Evolutionary conservation across 2,797 vertebrate genomes (phyloP).

Genomic region (Delichon dasypus): DNA sequence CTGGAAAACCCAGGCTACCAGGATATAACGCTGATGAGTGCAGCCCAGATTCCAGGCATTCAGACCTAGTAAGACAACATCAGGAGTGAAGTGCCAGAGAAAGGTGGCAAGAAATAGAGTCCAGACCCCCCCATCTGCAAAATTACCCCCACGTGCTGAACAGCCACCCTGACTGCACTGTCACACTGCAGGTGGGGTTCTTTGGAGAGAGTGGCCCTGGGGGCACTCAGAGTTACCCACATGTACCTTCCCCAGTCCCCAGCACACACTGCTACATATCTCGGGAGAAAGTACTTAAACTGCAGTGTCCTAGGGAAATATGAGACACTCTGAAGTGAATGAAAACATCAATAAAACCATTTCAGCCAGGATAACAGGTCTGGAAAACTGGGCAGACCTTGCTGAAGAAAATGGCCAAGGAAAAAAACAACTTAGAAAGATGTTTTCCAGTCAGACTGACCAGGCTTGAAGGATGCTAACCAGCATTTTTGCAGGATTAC

Average conservation of each 20-base stretch:
- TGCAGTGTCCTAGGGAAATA: neutral
- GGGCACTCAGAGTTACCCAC: neutral
- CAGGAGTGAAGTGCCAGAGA: neutral
- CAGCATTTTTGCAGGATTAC: neutral
- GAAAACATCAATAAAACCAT: neutral
- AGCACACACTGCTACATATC: neutral
- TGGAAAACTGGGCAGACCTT: neutral
- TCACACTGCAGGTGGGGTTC: neutral
- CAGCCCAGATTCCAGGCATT: neutral
- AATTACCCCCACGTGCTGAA: neutral
- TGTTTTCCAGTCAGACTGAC: neutral
- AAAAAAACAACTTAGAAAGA: neutral
- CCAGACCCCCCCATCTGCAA: neutral
- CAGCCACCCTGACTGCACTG: neutral
- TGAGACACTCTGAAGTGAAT: neutral
- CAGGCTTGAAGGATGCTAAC: neutral
- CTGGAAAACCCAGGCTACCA: neutral
- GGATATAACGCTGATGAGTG: neutral
- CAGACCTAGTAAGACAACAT: neutral
- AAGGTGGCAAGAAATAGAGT: neutral
- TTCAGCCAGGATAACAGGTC: neutral
- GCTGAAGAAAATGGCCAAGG: neutral
- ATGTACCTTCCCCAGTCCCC: neutral
- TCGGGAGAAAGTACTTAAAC: neutral
- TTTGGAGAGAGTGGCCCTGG: rapidly evolving